Conservation (phyloP, 2,797 vertebrate species). For the Anomalospiza imberbis region DNA sequence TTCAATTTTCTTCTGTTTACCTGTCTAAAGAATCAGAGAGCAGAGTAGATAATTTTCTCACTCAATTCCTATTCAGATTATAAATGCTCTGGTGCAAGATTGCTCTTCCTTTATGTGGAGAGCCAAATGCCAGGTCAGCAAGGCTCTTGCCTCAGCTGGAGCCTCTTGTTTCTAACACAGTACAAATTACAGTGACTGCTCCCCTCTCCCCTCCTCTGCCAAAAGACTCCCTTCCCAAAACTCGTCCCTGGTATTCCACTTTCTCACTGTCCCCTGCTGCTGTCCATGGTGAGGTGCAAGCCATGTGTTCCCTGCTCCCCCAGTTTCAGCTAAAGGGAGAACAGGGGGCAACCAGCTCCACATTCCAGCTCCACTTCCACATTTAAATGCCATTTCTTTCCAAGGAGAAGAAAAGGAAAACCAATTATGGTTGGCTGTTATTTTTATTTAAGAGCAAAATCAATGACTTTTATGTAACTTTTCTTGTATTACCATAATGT, state of each 20-base stretch:
- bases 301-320: not conserved
- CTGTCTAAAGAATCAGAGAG: not conserved
- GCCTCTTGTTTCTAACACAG: not conserved
- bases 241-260: not conserved
- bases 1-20: slow-evolving; percentile 46
- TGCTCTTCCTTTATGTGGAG: not conserved
- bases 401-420: not conserved
- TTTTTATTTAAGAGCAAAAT: slow-evolving; percentile 1
- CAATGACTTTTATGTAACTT: not conserved
- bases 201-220: not conserved
- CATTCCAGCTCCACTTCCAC: not conserved
- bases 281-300: rapidly evolving
- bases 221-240: not conserved
- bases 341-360: not conserved
- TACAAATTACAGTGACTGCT: not conserved
- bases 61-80: not conserved
- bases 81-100: not conserved
- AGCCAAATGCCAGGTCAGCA: not conserved
- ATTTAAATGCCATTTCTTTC: not conserved
- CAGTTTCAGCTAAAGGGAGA: not conserved
- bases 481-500: not conserved
- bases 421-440: not conserved
- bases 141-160: not conserved
- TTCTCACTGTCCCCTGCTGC: not conserved
- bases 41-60: not conserved